These are phyloP conservation scores for Nymphalis io DNA, from an alignment of 1,140 invertebrate species.

Conservation along the genomic window DNA sequence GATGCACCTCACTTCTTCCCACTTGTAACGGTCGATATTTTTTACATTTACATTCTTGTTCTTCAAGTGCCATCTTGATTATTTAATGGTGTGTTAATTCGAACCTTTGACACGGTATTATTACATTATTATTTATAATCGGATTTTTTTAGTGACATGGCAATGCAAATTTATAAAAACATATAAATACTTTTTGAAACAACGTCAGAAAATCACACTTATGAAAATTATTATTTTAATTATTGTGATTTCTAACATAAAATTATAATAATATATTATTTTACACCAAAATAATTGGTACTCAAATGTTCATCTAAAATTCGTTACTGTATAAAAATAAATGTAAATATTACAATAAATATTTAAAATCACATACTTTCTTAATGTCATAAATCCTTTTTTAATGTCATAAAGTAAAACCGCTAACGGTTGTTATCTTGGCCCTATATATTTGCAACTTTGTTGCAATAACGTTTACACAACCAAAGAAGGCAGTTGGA, in stretches of 20 bases:
- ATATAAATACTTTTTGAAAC: too few relatives aligned
- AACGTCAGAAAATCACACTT: too few relatives aligned
- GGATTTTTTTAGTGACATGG: too few relatives aligned
- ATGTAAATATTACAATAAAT: neutral
- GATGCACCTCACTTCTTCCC: neutral
- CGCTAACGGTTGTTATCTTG: neutral
- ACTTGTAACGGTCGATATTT: neutral
- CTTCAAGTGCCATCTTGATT: neutral
- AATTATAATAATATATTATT: too few relatives aligned
- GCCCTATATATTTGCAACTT: constrained; percentile 17
- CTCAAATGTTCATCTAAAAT: neutral
- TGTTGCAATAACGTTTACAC: constrained; percentile 24
- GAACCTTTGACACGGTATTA: neutral
- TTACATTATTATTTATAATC: too few relatives aligned
- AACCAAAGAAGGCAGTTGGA: constrained; percentile 24
- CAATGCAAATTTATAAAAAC: too few relatives aligned
- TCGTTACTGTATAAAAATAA: neutral
- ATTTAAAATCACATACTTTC: neutral
- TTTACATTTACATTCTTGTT: neutral
- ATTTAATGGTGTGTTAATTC: too few relatives aligned
- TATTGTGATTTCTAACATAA: too few relatives aligned
- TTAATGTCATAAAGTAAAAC: neutral
- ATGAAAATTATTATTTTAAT: too few relatives aligned
- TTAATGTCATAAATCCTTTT: neutral
- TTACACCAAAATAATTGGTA: too few relatives aligned